Evolutionary conservation across 1,140 invertebrate species (phyloP), one percentile per base, ranked within the genome.

Genomic region (Tetranychus urticae): DNA sequence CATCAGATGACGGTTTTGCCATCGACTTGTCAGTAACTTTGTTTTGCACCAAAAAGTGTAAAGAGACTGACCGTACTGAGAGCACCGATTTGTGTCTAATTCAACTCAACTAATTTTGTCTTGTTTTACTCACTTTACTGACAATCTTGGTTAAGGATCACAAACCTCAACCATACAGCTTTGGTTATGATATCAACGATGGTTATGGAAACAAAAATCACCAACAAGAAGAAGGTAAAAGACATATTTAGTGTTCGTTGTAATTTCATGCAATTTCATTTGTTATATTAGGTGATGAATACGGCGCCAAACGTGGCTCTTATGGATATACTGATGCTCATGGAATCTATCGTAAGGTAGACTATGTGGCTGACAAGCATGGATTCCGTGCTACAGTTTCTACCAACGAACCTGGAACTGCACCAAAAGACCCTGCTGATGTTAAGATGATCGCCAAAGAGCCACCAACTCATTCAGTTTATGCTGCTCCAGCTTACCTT

Each of bases 311-410:
- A 33, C 33, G 35, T 12, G 55, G 55, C 13, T 56, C 55, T 33
- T 56, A 56, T 33, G 55, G 55, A 39, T 56, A 56, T 23, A 56
- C 34, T n/a, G 55, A 56, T 39, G 55, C 55, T 36, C 33, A 39
- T 14, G 55, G 55, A 31, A 56, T 56, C n/a, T 56, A 37, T 36
- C 34, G 57, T n/a, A 31, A 58, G 7, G 60, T 66, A n/a, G 67
- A 70, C 42, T 48, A 67, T 66, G 56, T 67, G 35, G 62, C 61
- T 60, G 69, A 69, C 50, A 47, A 55, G 36, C 48, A 45, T 42
- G 58, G 72, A 45, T 73, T 71, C 68, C 67, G 70, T 57, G 72
- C 72, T 31, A 66, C 70, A 55, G 70, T 73, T 31, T 36, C 39
- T 31, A 64, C 63, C 4, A 58, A 50, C 37, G 63, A 64, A 37